Base-by-base conservation (phyloP, 2,888 invertebrate genomes). In the Stegophylla sp. region DNA sequence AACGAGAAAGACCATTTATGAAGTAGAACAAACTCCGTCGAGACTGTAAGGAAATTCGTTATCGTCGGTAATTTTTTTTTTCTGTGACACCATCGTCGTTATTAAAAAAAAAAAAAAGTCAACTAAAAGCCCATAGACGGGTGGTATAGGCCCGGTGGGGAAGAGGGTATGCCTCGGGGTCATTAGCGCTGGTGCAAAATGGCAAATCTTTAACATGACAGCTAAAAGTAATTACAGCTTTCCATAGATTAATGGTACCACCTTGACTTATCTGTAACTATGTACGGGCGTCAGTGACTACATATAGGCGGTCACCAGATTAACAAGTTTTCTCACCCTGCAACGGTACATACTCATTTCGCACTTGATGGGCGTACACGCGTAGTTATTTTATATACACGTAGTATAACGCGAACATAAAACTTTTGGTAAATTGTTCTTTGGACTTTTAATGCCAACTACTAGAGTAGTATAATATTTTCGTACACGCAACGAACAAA, bases 151-250 rank as follows among this genome's bases (percentile, higher is more conserved):
- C n/a, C n/a, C n/a, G n/a, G n/a, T n/a, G n/a, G n/a, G n/a, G n/a
- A n/a, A n/a, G n/a, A n/a, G n/a, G n/a, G n/a, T 26, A 28, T 28
- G 67, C 45, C 20, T 34, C 20, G 10, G 59, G 15, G 20, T 28
- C 41, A 77, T 77, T 77, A 67, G 17, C 34, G 26, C n/a, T 15
- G 12, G 5, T 20, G 12, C 41, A 26, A 71, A 71, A 79, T 63
- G 41, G 51, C 23, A 79, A 79, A 79, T 79, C 71, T 61, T 61
- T 61, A 61, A 48, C 51, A 41, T 26, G 23, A 71, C 71, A 23
- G 13, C 26, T 3, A 63, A 76, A 71, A 79, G 28, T 71, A 51
- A 79, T 79, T 71, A 79, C 51, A 61, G 61, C 48, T 79, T 63
- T 34, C 26, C 41, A 64, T 63, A 61, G 51, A 53, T 61, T 79